Percentiles rank a stretch among this genome's conserved stretches.
Evolutionary conservation across 1,140 invertebrate genomes (phyloP).

Genomic region (Metaphire vulgaris): DNA sequence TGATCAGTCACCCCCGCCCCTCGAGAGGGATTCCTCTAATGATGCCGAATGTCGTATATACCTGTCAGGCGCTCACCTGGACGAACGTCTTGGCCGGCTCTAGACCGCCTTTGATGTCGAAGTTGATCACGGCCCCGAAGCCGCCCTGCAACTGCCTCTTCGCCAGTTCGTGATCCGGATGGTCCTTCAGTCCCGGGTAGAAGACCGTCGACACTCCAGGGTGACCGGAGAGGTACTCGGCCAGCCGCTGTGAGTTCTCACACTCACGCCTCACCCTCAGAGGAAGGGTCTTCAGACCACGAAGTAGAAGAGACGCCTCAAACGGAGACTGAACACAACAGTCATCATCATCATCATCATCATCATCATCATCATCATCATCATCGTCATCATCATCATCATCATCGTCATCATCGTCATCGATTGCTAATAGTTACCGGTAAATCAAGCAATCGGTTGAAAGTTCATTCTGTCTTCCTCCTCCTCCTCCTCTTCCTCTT

Average conservation of each 20-base stretch:
- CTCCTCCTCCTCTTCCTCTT: background rate
- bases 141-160: conserved; percentile 76
- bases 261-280: conserved; percentile 58
- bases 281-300: conserved; percentile 47
- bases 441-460: conserved; percentile 63
- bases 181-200: conserved; percentile 73
- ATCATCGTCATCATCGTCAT: conserved; percentile 26
- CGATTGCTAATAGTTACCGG: conserved; percentile 62
- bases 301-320: conserved; percentile 43
- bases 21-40: too few species aligned
- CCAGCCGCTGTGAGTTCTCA: conserved; percentile 66
- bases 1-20: too few species aligned
- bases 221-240: conserved; percentile 71
- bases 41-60: too few species aligned
- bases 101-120: conserved; percentile 75
- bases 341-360: conserved; percentile 27
- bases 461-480: conserved; percentile 60
- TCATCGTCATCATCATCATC: conserved; percentile 29
- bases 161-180: conserved; percentile 79
- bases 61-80: background rate
- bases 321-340: conserved; percentile 37
- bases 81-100: conserved; percentile 66
- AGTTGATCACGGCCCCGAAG: conserved; percentile 84
- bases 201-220: conserved; percentile 67
- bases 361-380: conserved; percentile 23